Conservation (phyloP, 2,888 invertebrate species). For the Rutpela maculata region DNA sequence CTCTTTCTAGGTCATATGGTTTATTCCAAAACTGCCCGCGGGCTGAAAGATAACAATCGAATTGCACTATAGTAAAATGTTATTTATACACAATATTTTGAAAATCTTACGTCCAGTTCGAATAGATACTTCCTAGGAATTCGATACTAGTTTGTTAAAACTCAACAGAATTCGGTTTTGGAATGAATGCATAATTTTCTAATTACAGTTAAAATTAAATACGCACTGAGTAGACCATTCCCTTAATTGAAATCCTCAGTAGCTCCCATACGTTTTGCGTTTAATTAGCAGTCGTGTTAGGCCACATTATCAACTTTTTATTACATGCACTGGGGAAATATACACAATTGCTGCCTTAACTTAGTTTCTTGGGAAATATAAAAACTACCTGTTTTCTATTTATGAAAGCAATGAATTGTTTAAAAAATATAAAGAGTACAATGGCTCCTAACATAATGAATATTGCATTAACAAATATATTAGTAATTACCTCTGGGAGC, state of each 20-base stretch:
- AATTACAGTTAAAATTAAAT: constrained; percentile 10
- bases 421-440: neutral
- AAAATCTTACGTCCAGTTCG: too few relatives aligned
- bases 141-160: neutral
- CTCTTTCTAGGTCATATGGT: too few relatives aligned
- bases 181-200: constrained; percentile 5
- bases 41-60: too few relatives aligned
- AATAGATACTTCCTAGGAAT: neutral
- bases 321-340: constrained; percentile 30
- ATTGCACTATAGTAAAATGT: too few relatives aligned
- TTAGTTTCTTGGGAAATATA: constrained; percentile 28
- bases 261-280: constrained; percentile 25
- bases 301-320: constrained; percentile 32
- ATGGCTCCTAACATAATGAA: neutral
- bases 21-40: too few relatives aligned
- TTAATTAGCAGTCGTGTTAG: constrained; percentile 28
- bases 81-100: too few relatives aligned
- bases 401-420: neutral
- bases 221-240: constrained; percentile 10
- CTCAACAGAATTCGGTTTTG: neutral
- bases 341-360: constrained; percentile 31
- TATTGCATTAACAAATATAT: neutral
- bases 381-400: constrained; percentile 21
- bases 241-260: constrained; percentile 25
- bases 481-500: too few relatives aligned